phyloP scores from a whole-genome alignment of 37 sponge, comb jelly and placozoan genomes.

The Haliclona indistincta region DNA sequence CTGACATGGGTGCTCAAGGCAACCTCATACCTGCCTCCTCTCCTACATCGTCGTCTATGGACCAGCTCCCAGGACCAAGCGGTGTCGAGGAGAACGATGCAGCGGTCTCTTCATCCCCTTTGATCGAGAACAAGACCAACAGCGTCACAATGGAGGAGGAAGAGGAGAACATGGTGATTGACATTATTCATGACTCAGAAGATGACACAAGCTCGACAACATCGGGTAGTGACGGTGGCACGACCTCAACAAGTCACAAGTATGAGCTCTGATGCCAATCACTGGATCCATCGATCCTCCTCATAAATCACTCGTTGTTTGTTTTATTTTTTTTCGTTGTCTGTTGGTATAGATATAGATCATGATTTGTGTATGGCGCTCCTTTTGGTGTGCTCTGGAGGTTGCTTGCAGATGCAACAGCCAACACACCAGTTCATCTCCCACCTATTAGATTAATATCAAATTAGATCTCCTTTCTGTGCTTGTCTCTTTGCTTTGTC shows the following conservation, averaged over 20 bases:
- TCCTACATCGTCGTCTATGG: neutral
- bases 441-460: too few relatives aligned
- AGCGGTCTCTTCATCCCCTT: neutral
- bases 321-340: constrained; percentile 15
- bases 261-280: too few relatives aligned
- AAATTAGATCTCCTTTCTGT: too few relatives aligned
- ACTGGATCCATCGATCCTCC: too few relatives aligned
- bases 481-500: too few relatives aligned
- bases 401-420: too few relatives aligned
- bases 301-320: too few relatives aligned
- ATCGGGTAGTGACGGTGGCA: constrained; percentile 65
- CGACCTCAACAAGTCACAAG: constrained; percentile 62
- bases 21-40: constrained; percentile 15
- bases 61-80: neutral
- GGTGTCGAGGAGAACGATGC: neutral
- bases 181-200: constrained; percentile 33
- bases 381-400: too few relatives aligned
- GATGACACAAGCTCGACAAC: constrained; percentile 66
- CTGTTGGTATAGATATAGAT: constrained; percentile 16
- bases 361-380: too few relatives aligned
- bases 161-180: constrained; percentile 49
- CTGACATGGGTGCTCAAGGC: constrained; percentile 44
- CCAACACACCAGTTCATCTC: too few relatives aligned
- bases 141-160: constrained; percentile 20
- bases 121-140: neutral